These are phyloP conservation scores for Drosophila nr. medialis DNA, from an alignment of 2,888 invertebrate genomes.

Conservation along the genomic window DNA sequence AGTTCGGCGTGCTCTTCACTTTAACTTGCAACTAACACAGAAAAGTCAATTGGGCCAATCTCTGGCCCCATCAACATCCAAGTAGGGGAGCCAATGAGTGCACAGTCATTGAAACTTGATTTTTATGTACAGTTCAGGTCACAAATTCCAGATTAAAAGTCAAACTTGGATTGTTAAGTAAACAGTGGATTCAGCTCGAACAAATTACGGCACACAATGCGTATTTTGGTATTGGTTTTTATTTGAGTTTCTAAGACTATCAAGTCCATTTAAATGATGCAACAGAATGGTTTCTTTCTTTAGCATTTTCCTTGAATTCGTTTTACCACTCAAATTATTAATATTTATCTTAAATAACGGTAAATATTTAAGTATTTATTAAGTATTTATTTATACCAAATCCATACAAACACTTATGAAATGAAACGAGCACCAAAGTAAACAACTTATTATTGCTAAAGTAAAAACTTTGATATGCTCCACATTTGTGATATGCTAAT, in stretches of 20 bases:
- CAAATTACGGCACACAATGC: slow-evolving; percentile 3
- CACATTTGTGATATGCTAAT: background rate
- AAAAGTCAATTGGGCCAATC: slow-evolving; percentile 61
- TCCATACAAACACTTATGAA: background rate
- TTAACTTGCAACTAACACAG: slow-evolving; percentile 24
- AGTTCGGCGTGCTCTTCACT: slow-evolving; percentile 25
- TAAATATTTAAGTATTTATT: too few relatives aligned
- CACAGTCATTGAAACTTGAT: slow-evolving; percentile 39
- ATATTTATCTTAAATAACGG: background rate
- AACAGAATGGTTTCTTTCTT: background rate
- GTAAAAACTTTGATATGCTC: background rate
- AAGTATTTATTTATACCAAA: background rate
- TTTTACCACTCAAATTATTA: background rate
- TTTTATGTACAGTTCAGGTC: slow-evolving; percentile 40
- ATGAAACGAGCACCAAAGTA: background rate
- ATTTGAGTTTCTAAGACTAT: background rate
- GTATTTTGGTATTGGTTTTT: background rate
- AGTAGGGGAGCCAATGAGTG: slow-evolving; percentile 9
- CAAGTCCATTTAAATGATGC: background rate
- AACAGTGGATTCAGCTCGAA: slow-evolving; percentile 5
- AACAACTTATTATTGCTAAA: background rate
- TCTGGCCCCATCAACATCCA: slow-evolving; percentile 42
- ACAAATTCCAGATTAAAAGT: slow-evolving; percentile 33
- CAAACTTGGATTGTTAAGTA: slow-evolving; percentile 7
- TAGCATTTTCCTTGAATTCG: background rate